A percentile compares a stretch with the other conserved stretches of the same genome.
Conservation (phyloP, 1,140 invertebrate species). For the Lamellibrachia luymesi region DNA sequence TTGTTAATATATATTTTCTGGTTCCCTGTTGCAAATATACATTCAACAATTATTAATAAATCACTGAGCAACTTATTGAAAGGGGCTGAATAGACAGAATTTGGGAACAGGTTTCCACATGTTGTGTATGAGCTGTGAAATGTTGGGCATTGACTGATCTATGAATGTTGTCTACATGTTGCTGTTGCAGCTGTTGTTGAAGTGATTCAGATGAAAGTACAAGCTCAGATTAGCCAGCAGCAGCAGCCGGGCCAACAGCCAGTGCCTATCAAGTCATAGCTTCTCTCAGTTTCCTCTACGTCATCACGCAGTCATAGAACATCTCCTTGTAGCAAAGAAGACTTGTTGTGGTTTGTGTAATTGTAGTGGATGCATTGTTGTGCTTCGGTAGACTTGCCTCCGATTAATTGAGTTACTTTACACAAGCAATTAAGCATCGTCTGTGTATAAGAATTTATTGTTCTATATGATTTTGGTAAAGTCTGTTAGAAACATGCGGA, state of each 20-base stretch:
- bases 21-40: no score
- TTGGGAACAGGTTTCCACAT: no score
- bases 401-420: background rate
- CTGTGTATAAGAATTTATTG: no score
- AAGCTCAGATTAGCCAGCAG: background rate
- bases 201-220: background rate
- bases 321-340: background rate
- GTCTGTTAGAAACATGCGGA: background rate
- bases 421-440: no score
- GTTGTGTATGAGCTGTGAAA: no score
- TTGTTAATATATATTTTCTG: no score
- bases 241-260: background rate
- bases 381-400: background rate
- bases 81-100: no score
- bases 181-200: background rate
- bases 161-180: background rate
- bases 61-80: no score
- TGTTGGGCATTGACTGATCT: no score
- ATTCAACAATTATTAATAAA: no score
- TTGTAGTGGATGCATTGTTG: background rate
- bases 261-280: background rate
- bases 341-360: background rate
- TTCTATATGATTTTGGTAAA: no score
- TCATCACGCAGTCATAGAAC: background rate
- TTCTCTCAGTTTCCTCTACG: background rate